Base-by-base conservation (phyloP, 1,140 invertebrate species). In the Thaumatotibia leucotreta region DNA sequence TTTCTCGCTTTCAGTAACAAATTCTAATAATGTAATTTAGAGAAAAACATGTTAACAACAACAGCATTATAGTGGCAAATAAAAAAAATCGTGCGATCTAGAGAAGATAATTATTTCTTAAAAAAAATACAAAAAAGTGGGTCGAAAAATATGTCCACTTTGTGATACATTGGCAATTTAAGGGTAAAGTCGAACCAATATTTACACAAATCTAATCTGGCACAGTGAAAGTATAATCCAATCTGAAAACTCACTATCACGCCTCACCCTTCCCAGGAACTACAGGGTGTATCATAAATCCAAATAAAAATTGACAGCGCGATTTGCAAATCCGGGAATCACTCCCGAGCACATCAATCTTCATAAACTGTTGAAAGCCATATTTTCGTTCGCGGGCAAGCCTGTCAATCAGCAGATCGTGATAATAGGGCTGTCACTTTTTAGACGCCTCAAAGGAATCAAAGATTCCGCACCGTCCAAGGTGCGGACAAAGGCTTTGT, bases 331-430 rank as follows among this genome's bases (percentile, higher is more conserved):
- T 68, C 68, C 74, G 66, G 31, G 69, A 68, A 68, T 73, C 64
- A 65, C 67, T 66, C 52, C 54, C 62, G 52, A 64, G 63, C 61
- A 72, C 71, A 80, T 82, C 80, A 82, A 82, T 82, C 80, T 77
- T 75, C 80, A 82, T 76, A 76, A 69, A 70, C 31, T 61, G 39
- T 66, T 72, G 73, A 65, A 64, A 72, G 68, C 70, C 63, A 76
- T 73, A 76, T 76, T 76, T 73, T 76, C 67, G 69, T 75, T 75
- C 63, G 69, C 54, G 66, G 70, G 64, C 65, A 62, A 50, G 66
- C 52, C 67, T 73, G 74, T 73, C 74, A 71, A 71, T 76, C 70
- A 75, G 67, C 69, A 72, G 72, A 76, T 76, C 67, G 29, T 5
- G n/a, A n/a, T 35, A 17, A 61, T 61, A 35, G 23, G 35, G 33